These are phyloP conservation scores for Bathynomus jamesi DNA, from an alignment of 1,140 invertebrate genomes.

Conservation along the genomic window DNA sequence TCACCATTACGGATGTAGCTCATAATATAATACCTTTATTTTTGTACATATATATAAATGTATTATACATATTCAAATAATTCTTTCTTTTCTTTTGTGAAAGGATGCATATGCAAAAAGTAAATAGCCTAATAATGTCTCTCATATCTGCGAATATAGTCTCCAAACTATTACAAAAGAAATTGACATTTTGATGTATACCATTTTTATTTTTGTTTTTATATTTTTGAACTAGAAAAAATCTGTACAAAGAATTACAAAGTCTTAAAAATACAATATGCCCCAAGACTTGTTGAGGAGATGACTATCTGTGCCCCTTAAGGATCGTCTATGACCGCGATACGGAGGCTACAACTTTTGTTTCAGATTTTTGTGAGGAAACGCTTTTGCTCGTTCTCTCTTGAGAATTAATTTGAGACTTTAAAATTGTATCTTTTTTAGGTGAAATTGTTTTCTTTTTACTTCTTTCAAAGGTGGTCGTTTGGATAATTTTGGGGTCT, in stretches of 20 bases:
- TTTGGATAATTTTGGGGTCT: not conserved
- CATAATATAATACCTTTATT: no score
- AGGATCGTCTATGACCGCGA: not conserved
- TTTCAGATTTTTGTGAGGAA: not conserved
- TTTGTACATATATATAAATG: no score
- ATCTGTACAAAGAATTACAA: not conserved
- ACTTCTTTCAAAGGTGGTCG: not conserved
- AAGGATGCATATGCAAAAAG: not conserved
- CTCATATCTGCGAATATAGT: no score
- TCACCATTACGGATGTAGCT: no score
- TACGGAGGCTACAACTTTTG: not conserved
- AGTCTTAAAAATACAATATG: slow-evolving; percentile 1
- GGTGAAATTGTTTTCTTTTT: not conserved
- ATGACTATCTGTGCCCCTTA: not conserved
- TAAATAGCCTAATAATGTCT: not conserved
- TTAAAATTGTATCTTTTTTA: not conserved
- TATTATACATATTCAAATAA: no score
- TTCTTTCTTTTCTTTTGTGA: no score
- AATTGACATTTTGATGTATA: no score
- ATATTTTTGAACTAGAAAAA: not conserved
- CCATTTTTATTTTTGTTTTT: no score
- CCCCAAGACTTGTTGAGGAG: not conserved
- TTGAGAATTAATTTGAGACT: not conserved
- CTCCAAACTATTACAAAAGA: no score
- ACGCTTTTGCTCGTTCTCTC: not conserved